These are phyloP conservation scores for Ganaspis sp. DNA, from an alignment of 1,140 invertebrate genomes.

Conservation along the genomic window DNA sequence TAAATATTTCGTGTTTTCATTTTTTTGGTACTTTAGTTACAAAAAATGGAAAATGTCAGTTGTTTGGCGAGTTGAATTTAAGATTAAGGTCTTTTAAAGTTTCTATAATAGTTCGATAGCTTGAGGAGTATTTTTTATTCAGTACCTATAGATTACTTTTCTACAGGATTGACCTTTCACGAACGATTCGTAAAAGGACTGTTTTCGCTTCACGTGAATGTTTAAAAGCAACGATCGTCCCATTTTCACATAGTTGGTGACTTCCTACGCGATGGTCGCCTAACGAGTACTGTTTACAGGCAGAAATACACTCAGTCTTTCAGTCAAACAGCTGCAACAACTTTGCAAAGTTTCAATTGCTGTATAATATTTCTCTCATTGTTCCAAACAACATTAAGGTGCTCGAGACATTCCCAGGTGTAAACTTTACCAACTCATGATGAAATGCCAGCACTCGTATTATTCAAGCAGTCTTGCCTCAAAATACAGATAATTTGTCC, in stretches of 20 bases:
- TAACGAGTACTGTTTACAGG: not conserved
- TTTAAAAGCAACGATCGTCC: slow-evolving; percentile 22
- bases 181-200: slow-evolving; percentile 30
- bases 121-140: slow-evolving; percentile 20
- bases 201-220: slow-evolving; percentile 22
- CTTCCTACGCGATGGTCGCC: slow-evolving; percentile 16
- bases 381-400: not conserved
- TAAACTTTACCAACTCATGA: not conserved
- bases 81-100: not conserved
- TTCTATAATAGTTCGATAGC: not conserved
- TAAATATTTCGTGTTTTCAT: too few species aligned
- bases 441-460: not conserved
- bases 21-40: too few species aligned
- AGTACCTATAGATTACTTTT: slow-evolving; percentile 6
- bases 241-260: slow-evolving; percentile 19
- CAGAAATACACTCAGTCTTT: not conserved
- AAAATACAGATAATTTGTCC: slow-evolving; percentile 6
- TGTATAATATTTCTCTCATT: slow-evolving; percentile 16
- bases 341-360: not conserved
- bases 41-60: too few species aligned
- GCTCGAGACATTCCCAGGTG: slow-evolving; percentile 8
- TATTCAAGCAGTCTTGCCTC: not conserved
- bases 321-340: slow-evolving; percentile 14
- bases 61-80: too few species aligned
- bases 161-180: slow-evolving; percentile 17